These are phyloP conservation scores for Heliconius hermathena DNA, from an alignment of 1,140 invertebrate genomes.

Conservation along the genomic window DNA sequence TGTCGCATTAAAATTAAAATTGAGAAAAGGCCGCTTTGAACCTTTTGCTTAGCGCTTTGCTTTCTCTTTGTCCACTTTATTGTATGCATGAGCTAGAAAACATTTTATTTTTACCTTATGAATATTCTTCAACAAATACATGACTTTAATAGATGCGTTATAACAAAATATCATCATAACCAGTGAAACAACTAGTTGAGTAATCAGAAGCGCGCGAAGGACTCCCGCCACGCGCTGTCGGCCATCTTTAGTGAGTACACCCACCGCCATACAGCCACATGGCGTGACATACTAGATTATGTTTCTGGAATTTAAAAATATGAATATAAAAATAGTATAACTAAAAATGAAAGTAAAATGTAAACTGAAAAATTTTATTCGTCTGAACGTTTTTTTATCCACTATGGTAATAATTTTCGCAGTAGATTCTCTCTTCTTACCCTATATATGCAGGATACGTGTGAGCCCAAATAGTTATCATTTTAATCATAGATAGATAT, in stretches of 20 bases:
- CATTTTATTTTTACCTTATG: conserved; percentile 53
- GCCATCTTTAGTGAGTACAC: conserved; percentile 60
- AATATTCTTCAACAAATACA: conserved; percentile 63
- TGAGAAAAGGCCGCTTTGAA: no score
- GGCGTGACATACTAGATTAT: conserved; percentile 60
- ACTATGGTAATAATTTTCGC: no score
- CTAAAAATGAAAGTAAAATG: not conserved
- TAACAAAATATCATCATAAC: conserved; percentile 70
- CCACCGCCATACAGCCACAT: conserved; percentile 64
- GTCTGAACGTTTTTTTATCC: no score
- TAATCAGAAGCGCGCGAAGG: conserved; percentile 65
- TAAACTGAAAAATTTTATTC: no score
- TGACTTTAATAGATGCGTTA: conserved; percentile 61
- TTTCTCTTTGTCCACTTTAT: no score
- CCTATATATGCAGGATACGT: no score
- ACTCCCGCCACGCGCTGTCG: conserved; percentile 60
- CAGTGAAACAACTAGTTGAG: conserved; percentile 63
- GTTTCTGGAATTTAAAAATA: conserved; percentile 20
- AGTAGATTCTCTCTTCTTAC: no score
- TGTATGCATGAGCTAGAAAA: no score
- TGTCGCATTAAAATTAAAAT: no score
- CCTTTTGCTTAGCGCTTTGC: no score
- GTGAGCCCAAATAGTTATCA: no score
- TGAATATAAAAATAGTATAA: not conserved
- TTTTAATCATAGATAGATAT: no score